A percentile compares a stretch with the other conserved stretches of the same genome.
Evolutionary conservation across 1,140 invertebrate genomes (phyloP).

Genomic region (Acyrthosiphon pisum): DNA sequence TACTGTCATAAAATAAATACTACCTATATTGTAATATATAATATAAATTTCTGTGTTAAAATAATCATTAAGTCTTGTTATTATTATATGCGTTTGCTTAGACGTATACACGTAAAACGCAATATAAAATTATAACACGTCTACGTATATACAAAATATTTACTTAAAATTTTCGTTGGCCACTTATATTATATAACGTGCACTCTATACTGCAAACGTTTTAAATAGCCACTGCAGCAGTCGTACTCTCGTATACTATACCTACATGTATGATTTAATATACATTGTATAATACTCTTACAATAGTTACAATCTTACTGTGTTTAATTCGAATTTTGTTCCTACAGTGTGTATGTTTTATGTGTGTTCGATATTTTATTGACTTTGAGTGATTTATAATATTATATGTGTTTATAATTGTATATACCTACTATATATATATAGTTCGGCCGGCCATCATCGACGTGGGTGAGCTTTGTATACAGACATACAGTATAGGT

Average conservation of each 20-base stretch:
- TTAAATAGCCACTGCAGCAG: not conserved
- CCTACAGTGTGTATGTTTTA: not conserved
- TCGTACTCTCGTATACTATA: not conserved
- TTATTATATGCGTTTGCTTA: not conserved
- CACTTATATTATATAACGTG: too few relatives aligned
- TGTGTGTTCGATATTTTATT: not conserved
- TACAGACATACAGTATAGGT: not conserved
- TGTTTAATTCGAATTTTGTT: not conserved
- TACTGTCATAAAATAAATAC: too few relatives aligned
- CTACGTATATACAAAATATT: not conserved
- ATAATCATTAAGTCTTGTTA: not conserved
- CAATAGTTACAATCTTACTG: not conserved
- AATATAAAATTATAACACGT: not conserved
- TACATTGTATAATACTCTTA: not conserved
- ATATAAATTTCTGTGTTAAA: too few relatives aligned
- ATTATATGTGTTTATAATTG: constrained; percentile 9
- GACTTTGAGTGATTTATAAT: not conserved
- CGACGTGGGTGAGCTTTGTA: not conserved
- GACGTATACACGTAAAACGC: not conserved
- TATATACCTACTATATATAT: not conserved
- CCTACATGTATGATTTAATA: too few relatives aligned
- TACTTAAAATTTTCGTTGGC: not conserved
- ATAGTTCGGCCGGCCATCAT: not conserved
- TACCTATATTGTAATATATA: too few relatives aligned
- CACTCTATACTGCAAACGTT: not conserved